A percentile compares a stretch with the other conserved stretches of the same genome.
Conservation (phyloP, 2,888 invertebrate genomes). For the Platerodrilus igneus region DNA sequence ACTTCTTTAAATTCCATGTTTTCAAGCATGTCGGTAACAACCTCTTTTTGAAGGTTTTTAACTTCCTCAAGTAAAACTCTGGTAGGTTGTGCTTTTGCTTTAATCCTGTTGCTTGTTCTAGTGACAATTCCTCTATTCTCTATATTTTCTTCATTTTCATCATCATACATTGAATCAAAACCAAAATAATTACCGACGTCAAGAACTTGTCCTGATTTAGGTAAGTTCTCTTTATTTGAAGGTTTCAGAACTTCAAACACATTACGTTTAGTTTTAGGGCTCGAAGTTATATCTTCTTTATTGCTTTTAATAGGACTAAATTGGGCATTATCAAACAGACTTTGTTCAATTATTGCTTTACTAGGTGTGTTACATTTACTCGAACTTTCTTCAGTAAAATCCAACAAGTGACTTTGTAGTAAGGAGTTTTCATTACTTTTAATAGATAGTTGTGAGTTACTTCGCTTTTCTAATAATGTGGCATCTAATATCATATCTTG, state of each 20-base stretch:
- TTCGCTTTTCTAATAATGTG: constrained; percentile 26
- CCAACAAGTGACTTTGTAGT: constrained; percentile 23
- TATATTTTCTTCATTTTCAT: constrained; percentile 6
- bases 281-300: too few species aligned
- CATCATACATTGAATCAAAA: constrained; percentile 13
- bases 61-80: constrained; percentile 13
- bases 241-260: too few species aligned
- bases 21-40: constrained; percentile 1
- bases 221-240: constrained; percentile 6
- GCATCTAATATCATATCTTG: constrained; percentile 32
- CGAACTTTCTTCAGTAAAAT: constrained; percentile 23
- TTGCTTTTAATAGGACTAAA: too few species aligned
- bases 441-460: too few species aligned
- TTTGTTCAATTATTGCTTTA: too few species aligned
- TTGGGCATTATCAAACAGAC: too few species aligned
- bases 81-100: constrained; percentile 7
- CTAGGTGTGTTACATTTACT: too few species aligned
- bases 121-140: constrained; percentile 10
- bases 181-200: constrained; percentile 16
- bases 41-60: constrained; percentile 12
- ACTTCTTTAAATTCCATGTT: constrained; percentile 1
- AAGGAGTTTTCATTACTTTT: constrained; percentile 11
- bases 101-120: constrained; percentile 1
- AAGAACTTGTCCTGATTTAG: too few species aligned
- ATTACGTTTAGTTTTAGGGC: too few species aligned